Percentiles rank a stretch among this genome's conserved stretches.
Evolutionary conservation across 2,113 vertebrate genomes (phyloP).

Genomic region (Pachypanchax playfairii): DNA sequence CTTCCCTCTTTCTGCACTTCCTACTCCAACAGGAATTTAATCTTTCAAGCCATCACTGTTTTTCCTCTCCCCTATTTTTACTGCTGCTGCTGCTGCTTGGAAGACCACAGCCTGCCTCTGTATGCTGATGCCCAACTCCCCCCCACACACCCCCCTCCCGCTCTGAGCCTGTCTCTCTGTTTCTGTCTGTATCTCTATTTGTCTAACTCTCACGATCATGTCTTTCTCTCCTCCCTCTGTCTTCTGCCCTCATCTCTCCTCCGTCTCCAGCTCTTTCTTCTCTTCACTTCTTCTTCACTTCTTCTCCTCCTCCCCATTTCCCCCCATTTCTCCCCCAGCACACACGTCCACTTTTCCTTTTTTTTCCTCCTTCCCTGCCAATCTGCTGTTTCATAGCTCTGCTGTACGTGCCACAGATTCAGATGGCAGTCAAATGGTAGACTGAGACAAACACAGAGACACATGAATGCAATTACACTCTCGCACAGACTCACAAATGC

Average conservation of each 20-base stretch:
- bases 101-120: conserved; percentile 74
- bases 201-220: conserved; percentile 57
- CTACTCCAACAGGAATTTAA: conserved; percentile 76
- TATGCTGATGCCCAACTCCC: conserved; percentile 71
- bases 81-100: conserved; percentile 64
- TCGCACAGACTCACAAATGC: conserved; percentile 24
- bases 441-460: conserved; percentile 65
- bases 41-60: conserved; percentile 77
- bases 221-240: conserved; percentile 34
- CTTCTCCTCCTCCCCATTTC: conserved; percentile 31
- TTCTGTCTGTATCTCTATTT: conserved; percentile 62
- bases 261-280: conserved; percentile 19
- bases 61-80: conserved; percentile 77
- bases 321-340: background rate
- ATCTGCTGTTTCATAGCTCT: conserved; percentile 60
- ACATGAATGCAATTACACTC: conserved; percentile 71
- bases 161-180: conserved; percentile 40
- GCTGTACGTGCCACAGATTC: conserved; percentile 74
- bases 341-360: background rate
- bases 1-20: conserved; percentile 66
- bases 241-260: conserved; percentile 40
- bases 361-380: conserved; percentile 47
- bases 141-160: conserved; percentile 2
- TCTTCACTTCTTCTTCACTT: conserved; percentile 35
- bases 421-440: conserved; percentile 70